phyloP scores from a whole-genome alignment of 2,113 vertebrate genomes.

The Tachysurus vachellii region DNA sequence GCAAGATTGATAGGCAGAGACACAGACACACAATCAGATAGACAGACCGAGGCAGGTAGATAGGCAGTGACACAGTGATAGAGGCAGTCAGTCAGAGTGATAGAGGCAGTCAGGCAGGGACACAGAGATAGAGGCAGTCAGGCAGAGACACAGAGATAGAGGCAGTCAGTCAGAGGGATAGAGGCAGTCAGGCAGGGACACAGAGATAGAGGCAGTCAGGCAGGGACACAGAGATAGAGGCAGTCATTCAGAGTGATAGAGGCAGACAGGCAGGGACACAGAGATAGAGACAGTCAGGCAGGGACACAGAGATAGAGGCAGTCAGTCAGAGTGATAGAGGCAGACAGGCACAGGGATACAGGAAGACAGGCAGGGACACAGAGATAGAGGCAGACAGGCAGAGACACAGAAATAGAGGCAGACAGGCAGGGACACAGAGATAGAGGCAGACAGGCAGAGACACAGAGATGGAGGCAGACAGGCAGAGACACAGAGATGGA shows the following conservation, averaged over 20 bases:
- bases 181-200: background rate
- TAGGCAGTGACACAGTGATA: background rate
- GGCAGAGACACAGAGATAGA: background rate
- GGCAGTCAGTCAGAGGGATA: background rate
- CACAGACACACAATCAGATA: background rate
- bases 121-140: background rate
- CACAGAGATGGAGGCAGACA: background rate
- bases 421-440: background rate
- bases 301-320: background rate
- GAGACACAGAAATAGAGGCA: background rate
- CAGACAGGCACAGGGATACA: background rate
- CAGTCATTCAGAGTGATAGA: background rate
- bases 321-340: too few species aligned
- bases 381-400: background rate
- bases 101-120: background rate
- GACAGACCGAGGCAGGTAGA: background rate
- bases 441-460: background rate
- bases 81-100: background rate
- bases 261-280: background rate
- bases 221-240: background rate
- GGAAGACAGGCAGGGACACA: background rate
- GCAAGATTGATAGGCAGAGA: too few species aligned
- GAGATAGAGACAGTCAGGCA: background rate
- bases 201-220: background rate
- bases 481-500: background rate